Evolutionary conservation across 2,113 vertebrate species (phyloP).

Genomic region (Erythrolamprus reginae): DNA sequence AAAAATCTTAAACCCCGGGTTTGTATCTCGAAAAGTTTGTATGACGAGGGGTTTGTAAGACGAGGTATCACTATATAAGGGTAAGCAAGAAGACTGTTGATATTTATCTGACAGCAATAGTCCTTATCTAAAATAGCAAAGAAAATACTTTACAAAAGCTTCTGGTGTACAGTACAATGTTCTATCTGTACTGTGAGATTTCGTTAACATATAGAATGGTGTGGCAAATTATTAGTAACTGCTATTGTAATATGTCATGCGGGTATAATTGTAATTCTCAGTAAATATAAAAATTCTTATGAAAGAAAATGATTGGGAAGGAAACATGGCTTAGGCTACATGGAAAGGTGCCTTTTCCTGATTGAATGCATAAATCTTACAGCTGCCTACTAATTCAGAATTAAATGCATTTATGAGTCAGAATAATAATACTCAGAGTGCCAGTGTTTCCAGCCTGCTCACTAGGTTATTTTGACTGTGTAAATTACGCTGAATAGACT

Average conservation of each 20-base stretch:
- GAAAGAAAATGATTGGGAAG: neutral
- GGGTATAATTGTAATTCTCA: conserved; percentile 8
- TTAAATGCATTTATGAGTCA: conserved; percentile 42
- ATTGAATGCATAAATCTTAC: neutral
- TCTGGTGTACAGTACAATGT: conserved; percentile 5
- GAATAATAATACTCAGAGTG: conserved; percentile 33
- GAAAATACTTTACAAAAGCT: neutral
- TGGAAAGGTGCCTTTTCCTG: conserved; percentile 9
- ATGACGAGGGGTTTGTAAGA: too few relatives aligned
- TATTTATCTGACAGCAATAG: conserved; percentile 2
- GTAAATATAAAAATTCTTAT: conserved; percentile 22
- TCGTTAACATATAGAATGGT: neutral
- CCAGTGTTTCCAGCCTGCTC: conserved; percentile 37
- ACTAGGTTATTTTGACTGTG: conserved; percentile 44
- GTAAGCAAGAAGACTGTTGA: conserved; percentile 23
- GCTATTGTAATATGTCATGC: neutral
- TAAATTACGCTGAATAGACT: conserved; percentile 64
- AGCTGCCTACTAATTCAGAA: conserved; percentile 26
- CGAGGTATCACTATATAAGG: too few relatives aligned
- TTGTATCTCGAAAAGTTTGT: too few relatives aligned
- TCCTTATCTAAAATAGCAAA: conserved; percentile 6
- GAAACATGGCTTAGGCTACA: neutral
- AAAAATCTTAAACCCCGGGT: too few relatives aligned
- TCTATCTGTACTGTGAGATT: conserved; percentile 9
- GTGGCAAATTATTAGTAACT: neutral